phyloP scores from a whole-genome alignment of 2,797 vertebrate species.

The Rhabdophis nuchalis region DNA sequence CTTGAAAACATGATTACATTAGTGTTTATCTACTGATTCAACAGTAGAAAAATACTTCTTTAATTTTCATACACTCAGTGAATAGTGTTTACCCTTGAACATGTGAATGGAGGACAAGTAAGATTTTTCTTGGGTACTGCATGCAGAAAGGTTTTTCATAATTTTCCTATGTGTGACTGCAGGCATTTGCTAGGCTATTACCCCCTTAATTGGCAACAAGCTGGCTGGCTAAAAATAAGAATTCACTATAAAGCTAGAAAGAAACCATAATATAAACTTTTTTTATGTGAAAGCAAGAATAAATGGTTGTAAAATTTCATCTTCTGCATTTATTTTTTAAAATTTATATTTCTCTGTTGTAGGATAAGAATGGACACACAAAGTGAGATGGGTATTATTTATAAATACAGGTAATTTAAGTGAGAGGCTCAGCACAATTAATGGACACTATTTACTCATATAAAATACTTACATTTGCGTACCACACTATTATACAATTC shows the following conservation, averaged over 20 bases:
- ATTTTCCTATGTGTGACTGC: not conserved
- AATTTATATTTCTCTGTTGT: not conserved
- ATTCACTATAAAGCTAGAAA: not conserved
- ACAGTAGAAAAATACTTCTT: not conserved
- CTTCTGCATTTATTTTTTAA: not conserved
- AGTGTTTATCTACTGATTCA: not conserved
- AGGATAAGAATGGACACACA: not conserved
- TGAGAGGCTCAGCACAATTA: not conserved
- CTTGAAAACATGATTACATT: not conserved
- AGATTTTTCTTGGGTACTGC: not conserved
- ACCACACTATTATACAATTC: not conserved
- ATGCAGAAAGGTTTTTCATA: not conserved
- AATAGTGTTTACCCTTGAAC: not conserved
- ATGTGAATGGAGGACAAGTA: not conserved
- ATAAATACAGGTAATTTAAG: not conserved
- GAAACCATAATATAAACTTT: not conserved
- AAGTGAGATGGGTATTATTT: not conserved
- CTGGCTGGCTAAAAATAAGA: not conserved
- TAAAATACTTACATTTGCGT: not conserved
- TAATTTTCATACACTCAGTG: not conserved
- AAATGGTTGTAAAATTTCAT: not conserved
- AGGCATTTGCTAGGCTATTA: not conserved
- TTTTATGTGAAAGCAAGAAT: not conserved
- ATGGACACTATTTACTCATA: not conserved
- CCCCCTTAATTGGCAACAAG: not conserved